A percentile compares a stretch with the other conserved stretches of the same genome.
Conservation (phyloP, 2,888 invertebrate species). For the Microplitis manilae region DNA sequence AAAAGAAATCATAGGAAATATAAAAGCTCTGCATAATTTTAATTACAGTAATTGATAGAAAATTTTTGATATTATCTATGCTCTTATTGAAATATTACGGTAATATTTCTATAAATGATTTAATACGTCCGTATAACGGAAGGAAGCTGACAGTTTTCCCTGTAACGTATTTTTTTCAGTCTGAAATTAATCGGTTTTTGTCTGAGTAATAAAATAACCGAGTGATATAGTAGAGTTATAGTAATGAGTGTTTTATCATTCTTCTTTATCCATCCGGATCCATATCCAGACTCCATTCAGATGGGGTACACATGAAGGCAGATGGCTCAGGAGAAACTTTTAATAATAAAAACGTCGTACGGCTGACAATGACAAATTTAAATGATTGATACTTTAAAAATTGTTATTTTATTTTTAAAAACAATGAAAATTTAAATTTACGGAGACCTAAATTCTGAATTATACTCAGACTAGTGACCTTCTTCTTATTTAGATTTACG, state of each 20-base stretch:
- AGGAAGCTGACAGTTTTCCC: not conserved
- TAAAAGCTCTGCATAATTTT: not conserved
- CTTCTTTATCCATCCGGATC: not conserved
- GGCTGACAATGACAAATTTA: not conserved
- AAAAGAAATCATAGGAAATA: not conserved
- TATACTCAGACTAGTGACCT: too few relatives aligned
- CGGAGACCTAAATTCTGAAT: too few relatives aligned
- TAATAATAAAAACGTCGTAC: not conserved
- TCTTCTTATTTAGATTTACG: too few relatives aligned
- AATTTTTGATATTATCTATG: not conserved
- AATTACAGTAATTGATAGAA: not conserved
- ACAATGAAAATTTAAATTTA: too few relatives aligned
- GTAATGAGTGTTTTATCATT: not conserved
- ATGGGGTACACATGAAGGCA: not conserved
- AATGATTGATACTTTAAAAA: too few relatives aligned
- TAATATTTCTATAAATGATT: not conserved
- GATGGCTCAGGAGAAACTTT: not conserved
- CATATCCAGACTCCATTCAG: not conserved
- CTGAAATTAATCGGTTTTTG: not conserved
- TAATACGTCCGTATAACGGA: not conserved
- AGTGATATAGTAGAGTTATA: not conserved
- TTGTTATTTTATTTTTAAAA: too few relatives aligned
- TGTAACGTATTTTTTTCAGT: not conserved
- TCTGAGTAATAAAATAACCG: not conserved
- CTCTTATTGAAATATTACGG: not conserved